A percentile compares a stretch with the other conserved stretches of the same genome.
phyloP scores from a whole-genome alignment of 1,140 invertebrate species.

The Drosophila sturtevanti region DNA sequence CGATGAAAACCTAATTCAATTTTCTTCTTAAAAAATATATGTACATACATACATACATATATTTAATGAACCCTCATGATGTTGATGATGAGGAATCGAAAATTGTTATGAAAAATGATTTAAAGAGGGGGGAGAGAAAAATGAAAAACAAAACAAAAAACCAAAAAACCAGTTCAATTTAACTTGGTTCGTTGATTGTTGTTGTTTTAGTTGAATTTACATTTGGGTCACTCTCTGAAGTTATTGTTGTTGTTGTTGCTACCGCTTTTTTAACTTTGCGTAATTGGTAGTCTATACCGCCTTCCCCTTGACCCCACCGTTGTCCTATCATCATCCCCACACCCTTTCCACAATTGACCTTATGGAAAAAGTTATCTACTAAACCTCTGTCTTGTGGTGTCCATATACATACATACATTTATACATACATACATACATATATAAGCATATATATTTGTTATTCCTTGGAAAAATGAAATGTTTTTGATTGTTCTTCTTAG shows the following conservation, averaged over 20 bases:
- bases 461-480: conserved; percentile 68
- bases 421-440: neutral
- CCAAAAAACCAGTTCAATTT: conserved; percentile 45
- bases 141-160: neutral
- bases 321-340: neutral
- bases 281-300: neutral
- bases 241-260: neutral
- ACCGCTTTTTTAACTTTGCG: conserved; percentile 2
- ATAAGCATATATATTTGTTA: conserved; percentile 64
- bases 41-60: no score
- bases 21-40: neutral
- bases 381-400: neutral
- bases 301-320: neutral
- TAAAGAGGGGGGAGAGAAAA: no score
- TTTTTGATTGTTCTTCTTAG: conserved; percentile 75
- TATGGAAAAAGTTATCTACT: neutral
- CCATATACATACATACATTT: conserved; percentile 37
- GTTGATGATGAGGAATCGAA: neutral
- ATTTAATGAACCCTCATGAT: conserved; percentile 2
- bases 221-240: conserved; percentile 8
- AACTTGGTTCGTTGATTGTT: conserved; percentile 23
- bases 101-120: conserved; percentile 24
- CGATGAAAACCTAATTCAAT: neutral
- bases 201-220: conserved; percentile 21
- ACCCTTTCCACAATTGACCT: neutral